Evolutionary conservation across 2,797 vertebrate genomes (phyloP).

Genomic region (Acanthis flammea): DNA sequence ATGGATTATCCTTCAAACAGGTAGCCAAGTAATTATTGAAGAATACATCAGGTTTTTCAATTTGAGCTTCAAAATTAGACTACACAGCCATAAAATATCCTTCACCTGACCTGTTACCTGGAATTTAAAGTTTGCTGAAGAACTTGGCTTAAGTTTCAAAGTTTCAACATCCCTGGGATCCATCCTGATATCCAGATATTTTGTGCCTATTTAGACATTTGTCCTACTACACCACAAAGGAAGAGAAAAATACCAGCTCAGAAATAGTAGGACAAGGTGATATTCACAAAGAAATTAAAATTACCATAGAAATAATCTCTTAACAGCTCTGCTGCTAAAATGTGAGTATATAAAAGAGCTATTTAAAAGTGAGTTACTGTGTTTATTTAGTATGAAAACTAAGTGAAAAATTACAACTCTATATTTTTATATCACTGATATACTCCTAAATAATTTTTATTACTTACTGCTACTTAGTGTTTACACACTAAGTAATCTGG

Average conservation of each 20-base stretch:
- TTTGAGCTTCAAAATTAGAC: neutral
- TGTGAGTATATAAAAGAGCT: neutral
- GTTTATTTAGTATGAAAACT: neutral
- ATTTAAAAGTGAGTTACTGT: neutral
- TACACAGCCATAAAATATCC: neutral
- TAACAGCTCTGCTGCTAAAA: neutral
- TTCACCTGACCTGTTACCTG: neutral
- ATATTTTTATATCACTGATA: neutral
- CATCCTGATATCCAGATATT: neutral
- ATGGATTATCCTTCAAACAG: slow-evolving; percentile 24
- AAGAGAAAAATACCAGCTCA: neutral
- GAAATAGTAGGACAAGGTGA: neutral
- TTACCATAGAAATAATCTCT: neutral
- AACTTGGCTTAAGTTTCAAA: neutral
- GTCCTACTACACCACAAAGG: neutral
- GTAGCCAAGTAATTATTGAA: slow-evolving; percentile 29
- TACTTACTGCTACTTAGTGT: neutral
- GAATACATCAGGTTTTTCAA: neutral
- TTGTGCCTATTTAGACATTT: neutral
- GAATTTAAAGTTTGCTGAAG: neutral
- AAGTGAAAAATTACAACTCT: neutral
- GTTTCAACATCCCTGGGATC: neutral
- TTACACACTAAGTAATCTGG: neutral
- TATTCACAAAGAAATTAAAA: neutral
- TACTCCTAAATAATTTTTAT: neutral